Conservation (phyloP, 1,140 invertebrate genomes). For the Berghia stephanieae region DNA sequence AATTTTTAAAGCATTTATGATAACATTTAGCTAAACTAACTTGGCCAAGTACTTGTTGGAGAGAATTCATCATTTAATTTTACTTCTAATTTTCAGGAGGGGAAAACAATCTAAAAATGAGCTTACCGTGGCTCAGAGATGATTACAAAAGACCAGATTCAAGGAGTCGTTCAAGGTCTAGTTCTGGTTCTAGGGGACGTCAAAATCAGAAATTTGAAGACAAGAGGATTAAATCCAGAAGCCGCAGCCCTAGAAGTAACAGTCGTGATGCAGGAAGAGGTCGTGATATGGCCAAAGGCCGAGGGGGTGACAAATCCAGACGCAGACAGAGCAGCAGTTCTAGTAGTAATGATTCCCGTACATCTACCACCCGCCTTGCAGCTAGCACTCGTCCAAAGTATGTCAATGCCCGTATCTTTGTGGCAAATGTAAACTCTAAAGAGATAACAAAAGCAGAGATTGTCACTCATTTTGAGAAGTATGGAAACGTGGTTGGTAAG, state of each 20-base stretch:
- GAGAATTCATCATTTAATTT: too few relatives aligned
- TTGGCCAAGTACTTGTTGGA: too few relatives aligned
- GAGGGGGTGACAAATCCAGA: neutral
- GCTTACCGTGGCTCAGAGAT: conserved; percentile 10
- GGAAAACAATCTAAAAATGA: too few relatives aligned
- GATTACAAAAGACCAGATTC: neutral
- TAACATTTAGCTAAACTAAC: too few relatives aligned
- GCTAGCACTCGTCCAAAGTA: conserved; percentile 20
- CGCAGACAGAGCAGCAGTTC: neutral
- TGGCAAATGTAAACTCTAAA: conserved; percentile 23
- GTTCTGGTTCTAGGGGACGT: neutral
- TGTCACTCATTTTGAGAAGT: conserved; percentile 27
- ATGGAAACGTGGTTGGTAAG: conserved; percentile 28
- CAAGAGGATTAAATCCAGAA: neutral
- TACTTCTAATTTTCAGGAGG: too few relatives aligned
- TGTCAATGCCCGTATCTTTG: conserved; percentile 25
- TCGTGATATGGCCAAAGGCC: neutral
- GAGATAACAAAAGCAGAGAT: conserved; percentile 26
- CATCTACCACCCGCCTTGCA: neutral
- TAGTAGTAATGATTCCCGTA: neutral
- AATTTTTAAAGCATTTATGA: too few relatives aligned
- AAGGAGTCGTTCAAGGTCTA: neutral
- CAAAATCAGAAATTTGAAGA: neutral
- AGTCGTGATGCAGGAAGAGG: neutral
- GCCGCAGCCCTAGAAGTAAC: neutral